Base-by-base conservation (phyloP, 2,797 vertebrate species). In the Thamnophis elegans region DNA sequence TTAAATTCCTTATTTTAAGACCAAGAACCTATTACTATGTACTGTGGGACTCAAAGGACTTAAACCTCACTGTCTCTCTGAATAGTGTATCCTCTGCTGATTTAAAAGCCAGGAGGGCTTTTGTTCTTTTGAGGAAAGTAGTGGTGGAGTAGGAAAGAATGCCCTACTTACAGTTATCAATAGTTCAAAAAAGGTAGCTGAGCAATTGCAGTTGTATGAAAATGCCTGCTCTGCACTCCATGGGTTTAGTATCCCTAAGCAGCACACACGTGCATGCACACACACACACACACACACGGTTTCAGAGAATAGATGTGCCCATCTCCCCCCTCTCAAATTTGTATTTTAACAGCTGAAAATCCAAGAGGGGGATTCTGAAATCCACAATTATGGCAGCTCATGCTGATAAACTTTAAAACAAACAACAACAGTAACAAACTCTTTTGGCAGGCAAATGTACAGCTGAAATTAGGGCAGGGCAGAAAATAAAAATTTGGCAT, bases 261-360 rank as follows among this genome's bases (percentile, higher is more conserved):
- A 60, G 25, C 55, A 55, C 14, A 5, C 2, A 8, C 9, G 2
- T 0, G 1, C 8, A 2, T 1, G 1, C 2, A 10, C 9, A 0
- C 59, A 60, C 18, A 22, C 18, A 58, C 18, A 9, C 36, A 55
- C 25, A 7, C 26, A n/a, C 16, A 87, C n/a, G 5, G n/a, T 51
- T 78, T 9, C 53, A 5, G 82, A 54, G n/a, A 9, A 58, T 85
- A 91, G 25, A 91, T 60, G 6, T 55, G 36, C 36, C 42, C 36
- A n/a, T 28, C 26, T 47, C 12, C 0, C 36, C 10, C n/a, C 68
- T 4, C 7, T 54, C 53, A 20, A 58, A 8, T 16, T 22, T 73
- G 5, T 12, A 36, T 55, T 47, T 90, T 89, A 89, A 28, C 12
- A 60, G 54, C 32, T 82, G 36, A 73, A 82, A 53, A 65, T 14